Base-by-base conservation (phyloP, 2,888 invertebrate species). In the Cheilosia grossa region DNA sequence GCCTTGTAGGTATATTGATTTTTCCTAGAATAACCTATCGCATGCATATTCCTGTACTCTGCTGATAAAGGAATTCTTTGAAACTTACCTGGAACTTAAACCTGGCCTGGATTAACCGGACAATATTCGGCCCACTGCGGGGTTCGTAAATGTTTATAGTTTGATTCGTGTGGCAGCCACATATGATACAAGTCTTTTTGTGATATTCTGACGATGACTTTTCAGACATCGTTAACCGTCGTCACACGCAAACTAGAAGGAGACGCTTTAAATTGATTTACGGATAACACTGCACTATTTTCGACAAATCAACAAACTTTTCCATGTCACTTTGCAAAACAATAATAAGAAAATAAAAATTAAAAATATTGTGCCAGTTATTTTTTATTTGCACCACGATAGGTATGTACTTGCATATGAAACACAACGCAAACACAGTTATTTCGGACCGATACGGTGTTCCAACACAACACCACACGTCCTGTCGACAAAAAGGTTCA, bases 101-200 rank as follows among this genome's bases (percentile, higher is more conserved):
- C 90, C 92, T 92, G 40, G 91, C 92, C 86, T 91, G 91, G 78
- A 92, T 92, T 21, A 92, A 82, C 87, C 91, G 90, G 47, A 92
- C 91, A 70, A 92, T 92, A 82, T 92, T 92, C 79, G 92, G 92
- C 67, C 92, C 92, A 87, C 89, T 90, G 79, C 92, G 90, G 44
- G 91, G 91, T 87, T 92, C 92, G 81, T 91, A 91, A 82, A 92
- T 92, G 88, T 92, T 91, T 78, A 92, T 91, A 44, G 91, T 90
- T 88, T 90, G 90, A 74, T 90, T 91, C 21, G 92, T 92, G 83
- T 91, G 91, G 88, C 92, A 91, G 87, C 92, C 92, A 78, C 92
- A 92, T 78, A 92, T 92, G 82, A 92, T 91, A 89, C 92, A 92
- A 88, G 91, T 92, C 88, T 90, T 90, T 87, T 92, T 92, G 80